A percentile compares a stretch with the other conserved stretches of the same genome.
Evolutionary conservation across 2,797 vertebrate genomes (phyloP).

Genomic region (Rhynchotus rufescens): DNA sequence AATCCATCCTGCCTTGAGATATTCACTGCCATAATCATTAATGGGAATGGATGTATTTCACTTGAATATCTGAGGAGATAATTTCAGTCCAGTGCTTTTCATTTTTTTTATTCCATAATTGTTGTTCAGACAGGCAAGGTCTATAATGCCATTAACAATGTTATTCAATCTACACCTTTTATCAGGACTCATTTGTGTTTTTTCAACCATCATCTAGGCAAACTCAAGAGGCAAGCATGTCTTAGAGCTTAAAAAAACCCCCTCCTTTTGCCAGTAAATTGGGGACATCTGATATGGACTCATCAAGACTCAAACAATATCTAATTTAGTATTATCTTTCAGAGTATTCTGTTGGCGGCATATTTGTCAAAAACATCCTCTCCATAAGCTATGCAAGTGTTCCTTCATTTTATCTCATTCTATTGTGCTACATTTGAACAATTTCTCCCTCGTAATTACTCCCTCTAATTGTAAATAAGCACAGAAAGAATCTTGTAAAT

Average conservation of each 20-base stretch:
- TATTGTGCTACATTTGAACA: slow-evolving; percentile 42
- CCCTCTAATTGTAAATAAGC: slow-evolving; percentile 43
- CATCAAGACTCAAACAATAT: background rate
- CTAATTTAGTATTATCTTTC: slow-evolving; percentile 26
- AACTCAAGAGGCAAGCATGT: background rate
- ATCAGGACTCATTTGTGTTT: background rate
- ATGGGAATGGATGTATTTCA: slow-evolving; percentile 19
- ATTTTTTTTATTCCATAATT: background rate
- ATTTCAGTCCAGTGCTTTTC: slow-evolving; percentile 1
- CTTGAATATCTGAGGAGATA: slow-evolving; percentile 14
- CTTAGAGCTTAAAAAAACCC: background rate
- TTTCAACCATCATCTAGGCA: background rate
- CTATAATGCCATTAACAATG: slow-evolving; percentile 12
- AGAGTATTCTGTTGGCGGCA: background rate
- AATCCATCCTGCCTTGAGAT: slow-evolving; percentile 38
- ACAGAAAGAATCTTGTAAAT: slow-evolving; percentile 32
- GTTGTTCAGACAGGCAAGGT: background rate
- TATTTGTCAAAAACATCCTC: slow-evolving; percentile 10
- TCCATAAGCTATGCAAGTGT: slow-evolving; percentile 8
- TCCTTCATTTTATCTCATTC: slow-evolving; percentile 34
- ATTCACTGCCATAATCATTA: slow-evolving; percentile 38
- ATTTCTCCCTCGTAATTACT: slow-evolving; percentile 28
- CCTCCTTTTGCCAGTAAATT: slow-evolving; percentile 5
- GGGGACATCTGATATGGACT: background rate
- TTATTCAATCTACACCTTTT: background rate